phyloP scores from a whole-genome alignment of 2,113 vertebrate species.

The Sterna hirundo region DNA sequence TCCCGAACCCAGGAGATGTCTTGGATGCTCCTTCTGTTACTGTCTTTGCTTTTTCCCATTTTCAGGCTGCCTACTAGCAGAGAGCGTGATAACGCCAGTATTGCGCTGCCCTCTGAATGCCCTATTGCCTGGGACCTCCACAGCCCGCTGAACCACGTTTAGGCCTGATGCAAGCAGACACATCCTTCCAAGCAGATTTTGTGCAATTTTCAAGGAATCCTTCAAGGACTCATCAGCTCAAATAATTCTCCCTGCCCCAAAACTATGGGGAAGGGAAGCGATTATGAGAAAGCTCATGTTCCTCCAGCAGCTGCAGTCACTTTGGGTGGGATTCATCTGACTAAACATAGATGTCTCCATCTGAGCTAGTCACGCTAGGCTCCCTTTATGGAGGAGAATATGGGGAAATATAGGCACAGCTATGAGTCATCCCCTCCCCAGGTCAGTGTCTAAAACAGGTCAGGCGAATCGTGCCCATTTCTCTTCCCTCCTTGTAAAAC shows the following conservation, averaged over 20 bases:
- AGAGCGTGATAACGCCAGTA: rapidly evolving
- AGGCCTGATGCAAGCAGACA: neutral
- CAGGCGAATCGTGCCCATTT: neutral
- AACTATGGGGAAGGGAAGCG: conserved; percentile 27
- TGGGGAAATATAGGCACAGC: neutral
- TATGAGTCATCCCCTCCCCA: neutral
- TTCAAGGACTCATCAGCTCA: conserved; percentile 40
- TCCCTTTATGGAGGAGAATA: conserved; percentile 2
- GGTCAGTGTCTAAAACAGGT: neutral
- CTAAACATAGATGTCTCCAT: conserved; percentile 24
- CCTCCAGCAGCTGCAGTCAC: conserved; percentile 45
- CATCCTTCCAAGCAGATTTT: conserved; percentile 1
- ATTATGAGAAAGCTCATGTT: conserved; percentile 37
- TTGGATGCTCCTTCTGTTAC: conserved; percentile 16
- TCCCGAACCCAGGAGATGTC: neutral
- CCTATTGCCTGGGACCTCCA: neutral
- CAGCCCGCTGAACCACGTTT: neutral
- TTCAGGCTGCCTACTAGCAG: neutral
- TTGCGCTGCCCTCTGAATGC: neutral
- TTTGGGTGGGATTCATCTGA: conserved; percentile 55
- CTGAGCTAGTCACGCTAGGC: neutral
- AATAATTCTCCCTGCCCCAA: conserved; percentile 36
- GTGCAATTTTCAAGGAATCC: conserved; percentile 19
- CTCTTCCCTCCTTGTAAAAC: neutral
- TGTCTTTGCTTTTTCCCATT: neutral